Evolutionary conservation across 1,140 invertebrate genomes (phyloP), one percentile per base, ranked within the genome.

Genomic region (Venustaconcha ellipsiformis): DNA sequence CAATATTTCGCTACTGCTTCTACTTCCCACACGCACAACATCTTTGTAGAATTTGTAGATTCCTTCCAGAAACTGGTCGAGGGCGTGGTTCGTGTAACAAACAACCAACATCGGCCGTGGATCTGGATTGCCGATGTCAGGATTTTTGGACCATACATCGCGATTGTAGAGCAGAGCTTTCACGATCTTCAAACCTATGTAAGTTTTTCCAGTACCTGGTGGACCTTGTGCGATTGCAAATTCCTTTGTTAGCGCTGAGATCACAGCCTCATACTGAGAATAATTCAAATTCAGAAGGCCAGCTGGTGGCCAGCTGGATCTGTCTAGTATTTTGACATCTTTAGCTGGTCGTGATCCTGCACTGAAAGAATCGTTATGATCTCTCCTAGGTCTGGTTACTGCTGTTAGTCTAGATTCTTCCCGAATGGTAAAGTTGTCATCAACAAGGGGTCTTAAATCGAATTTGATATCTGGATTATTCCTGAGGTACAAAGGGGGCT

Each of bases 11-110:
- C 80, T 93, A 82, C 93, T 93, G 0, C 93, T 93, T 87, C 94
- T 92, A 15, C 92, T 92, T 2, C 95, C 95, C 78, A 96, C 92
- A 48, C 95, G 91, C 6, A 95, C 90, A 63, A 96, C 90, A 26
- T 82, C 81, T 48, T 82, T 62, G 60, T 78, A 81, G 66, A 84
- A 84, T 17, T 78, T 70, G 23, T 84, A 58, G 37, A 89, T 83
- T 26, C 93, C 94, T 85, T 95, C 93, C 15, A 97, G 89, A 90
- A 97, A 96, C 84, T 97, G 95, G 90, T 97, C 96, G 6, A 97
- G 85, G 1, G 96, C 95, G 88, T 96, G 95, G 86, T 97, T 97
- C 1, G 95, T 96, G 80, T 94, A 96, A 84, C 95, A 95, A 23
- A 96, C 92, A 14, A 97, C 90, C 8, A 97, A 87, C 74, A 97